Base-by-base conservation (phyloP, 2,888 invertebrate genomes). In the Lasioglossum calceatum region DNA sequence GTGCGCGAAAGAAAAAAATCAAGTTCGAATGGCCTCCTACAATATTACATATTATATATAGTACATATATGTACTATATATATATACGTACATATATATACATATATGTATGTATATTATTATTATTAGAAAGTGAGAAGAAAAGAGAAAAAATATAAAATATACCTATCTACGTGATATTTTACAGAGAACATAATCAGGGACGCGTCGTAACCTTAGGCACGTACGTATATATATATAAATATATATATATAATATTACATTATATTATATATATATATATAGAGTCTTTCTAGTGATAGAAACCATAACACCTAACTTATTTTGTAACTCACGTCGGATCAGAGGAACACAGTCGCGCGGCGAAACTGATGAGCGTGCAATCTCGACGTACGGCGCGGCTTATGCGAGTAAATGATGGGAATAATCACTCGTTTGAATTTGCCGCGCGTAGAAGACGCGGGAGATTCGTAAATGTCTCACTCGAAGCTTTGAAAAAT, bases 141-240 rank as follows among this genome's bases (percentile, higher is more conserved):
- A 85, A 67, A 79, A 77, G 61, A 79, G 80, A 72, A 83, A 82
- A 86, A 77, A 79, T 79, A 90, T 81, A 82, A 90, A 85, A 85
- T 90, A 90, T 92, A 91, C 87, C 79, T 90, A 91, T 86, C 91
- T 92, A 93, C 93, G 94, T 94, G 94, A 94, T 94, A 94, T 94
- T 94, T 89, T 93, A 93, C 91, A 92, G 92, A 92, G 85, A 93
- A 94, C 92, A 93, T 94, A 93, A 95, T 94, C 94, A 94, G 94
- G 93, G 93, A 93, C 88, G 92, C 92, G 92, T 92, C 90, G 92
- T 91, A 92, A 92, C 89, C 90, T 91, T 87, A 89, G 80, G 82
- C 79, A 75, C 88, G 87, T 89, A 44, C 27, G 72, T 58, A 79
- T 83, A 88, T 88, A 72, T 58, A 79, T 84, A 84, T 78, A 83